phyloP scores from a whole-genome alignment of 2,888 invertebrate genomes.

The Himalopsyche japonica region DNA sequence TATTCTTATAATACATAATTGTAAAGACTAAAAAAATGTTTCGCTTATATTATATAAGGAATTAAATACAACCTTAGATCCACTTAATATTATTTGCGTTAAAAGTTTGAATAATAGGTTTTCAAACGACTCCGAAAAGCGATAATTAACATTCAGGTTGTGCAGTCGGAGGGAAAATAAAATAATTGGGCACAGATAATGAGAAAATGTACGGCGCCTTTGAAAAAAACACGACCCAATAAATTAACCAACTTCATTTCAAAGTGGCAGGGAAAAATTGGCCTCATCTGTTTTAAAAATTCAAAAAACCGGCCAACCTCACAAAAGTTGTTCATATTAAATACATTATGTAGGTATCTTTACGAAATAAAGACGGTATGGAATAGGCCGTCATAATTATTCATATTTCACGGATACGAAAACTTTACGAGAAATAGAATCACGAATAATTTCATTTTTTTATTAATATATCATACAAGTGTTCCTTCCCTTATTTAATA shows the following conservation, averaged over 20 bases:
- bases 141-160: not conserved
- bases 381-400: not conserved
- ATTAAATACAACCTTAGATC: not conserved
- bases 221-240: not conserved
- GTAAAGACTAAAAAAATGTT: no score
- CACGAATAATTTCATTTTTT: no score
- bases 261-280: not conserved
- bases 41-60: no score
- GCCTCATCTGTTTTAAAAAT: constrained; percentile 1
- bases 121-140: not conserved
- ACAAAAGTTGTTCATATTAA: not conserved
- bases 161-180: not conserved
- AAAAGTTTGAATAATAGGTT: not conserved
- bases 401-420: no score
- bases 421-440: no score
- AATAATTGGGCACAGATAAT: not conserved
- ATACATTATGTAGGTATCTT: not conserved
- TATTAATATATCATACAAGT: no score
- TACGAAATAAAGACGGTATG: not conserved
- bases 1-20: no score
- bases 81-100: not conserved
- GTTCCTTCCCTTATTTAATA: no score
- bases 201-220: not conserved
- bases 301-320: not conserved
- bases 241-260: not conserved